Conservation (phyloP, 23 tunicate species). For the Trididemnum miniatum region DNA sequence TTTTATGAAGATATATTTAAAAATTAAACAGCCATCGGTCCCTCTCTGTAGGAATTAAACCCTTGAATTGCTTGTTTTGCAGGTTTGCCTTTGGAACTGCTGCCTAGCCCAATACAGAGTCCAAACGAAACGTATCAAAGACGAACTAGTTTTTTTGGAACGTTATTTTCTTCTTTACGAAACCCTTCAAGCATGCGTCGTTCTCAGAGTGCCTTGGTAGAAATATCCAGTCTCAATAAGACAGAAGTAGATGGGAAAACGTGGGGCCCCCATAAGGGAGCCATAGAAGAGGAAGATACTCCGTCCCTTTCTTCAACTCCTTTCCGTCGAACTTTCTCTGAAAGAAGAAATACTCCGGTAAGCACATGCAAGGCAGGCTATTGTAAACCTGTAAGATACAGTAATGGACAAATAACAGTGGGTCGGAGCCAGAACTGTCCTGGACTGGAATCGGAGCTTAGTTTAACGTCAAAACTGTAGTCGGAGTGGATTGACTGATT, state of each 20-base stretch:
- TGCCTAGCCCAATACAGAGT: conserved; percentile 36
- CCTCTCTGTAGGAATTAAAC: no score
- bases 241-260: neutral
- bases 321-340: conserved; percentile 12
- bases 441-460: no score
- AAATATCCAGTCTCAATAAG: neutral
- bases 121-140: neutral
- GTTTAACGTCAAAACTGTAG: no score
- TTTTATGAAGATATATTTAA: no score
- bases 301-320: neutral
- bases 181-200: conserved; percentile 10
- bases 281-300: neutral
- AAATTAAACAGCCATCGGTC: no score
- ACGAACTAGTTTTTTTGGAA: neutral
- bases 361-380: neutral
- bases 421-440: no score
- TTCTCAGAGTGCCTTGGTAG: conserved; percentile 15
- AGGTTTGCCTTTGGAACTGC: conserved; percentile 55
- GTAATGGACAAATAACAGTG: no score
- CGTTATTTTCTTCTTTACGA: conserved; percentile 35
- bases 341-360: conserved; percentile 7
- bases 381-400: no score
- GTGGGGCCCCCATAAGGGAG: neutral
- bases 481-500: no score
- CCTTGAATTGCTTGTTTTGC: no score